phyloP scores from a whole-genome alignment of 2,888 invertebrate genomes.

The Ectobius pallidus region DNA sequence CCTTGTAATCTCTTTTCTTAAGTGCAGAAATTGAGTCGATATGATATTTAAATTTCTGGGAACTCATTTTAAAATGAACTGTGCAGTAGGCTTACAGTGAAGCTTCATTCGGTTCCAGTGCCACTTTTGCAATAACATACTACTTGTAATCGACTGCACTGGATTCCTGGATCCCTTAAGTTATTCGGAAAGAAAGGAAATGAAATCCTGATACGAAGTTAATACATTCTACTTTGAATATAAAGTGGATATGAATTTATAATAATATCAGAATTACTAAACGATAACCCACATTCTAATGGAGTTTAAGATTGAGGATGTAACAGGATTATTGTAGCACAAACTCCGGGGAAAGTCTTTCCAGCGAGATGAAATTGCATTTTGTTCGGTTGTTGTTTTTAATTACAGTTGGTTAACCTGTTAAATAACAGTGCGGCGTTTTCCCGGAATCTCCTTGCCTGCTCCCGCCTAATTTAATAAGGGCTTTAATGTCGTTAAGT shows the following conservation, averaged over 20 bases:
- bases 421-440: neutral
- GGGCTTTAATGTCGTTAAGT: too few relatives aligned
- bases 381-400: neutral
- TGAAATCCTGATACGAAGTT: neutral
- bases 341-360: neutral
- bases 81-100: too few relatives aligned
- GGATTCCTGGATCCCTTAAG: neutral
- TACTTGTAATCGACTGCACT: constrained; percentile 10
- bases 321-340: neutral
- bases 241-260: constrained; percentile 23
- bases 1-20: too few relatives aligned
- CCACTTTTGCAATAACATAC: too few relatives aligned
- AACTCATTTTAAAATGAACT: too few relatives aligned
- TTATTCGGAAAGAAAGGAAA: constrained; percentile 16
- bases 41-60: too few relatives aligned
- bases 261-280: constrained; percentile 8
- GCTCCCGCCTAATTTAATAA: neutral
- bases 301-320: neutral
- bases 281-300: constrained; percentile 6
- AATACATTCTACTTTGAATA: constrained; percentile 21
- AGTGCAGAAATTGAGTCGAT: too few relatives aligned
- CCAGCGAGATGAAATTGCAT: neutral
- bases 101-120: too few relatives aligned
- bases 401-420: neutral
- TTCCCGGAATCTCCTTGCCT: neutral